Conservation (phyloP, 2,888 invertebrate species). For the Lagria hirta region DNA sequence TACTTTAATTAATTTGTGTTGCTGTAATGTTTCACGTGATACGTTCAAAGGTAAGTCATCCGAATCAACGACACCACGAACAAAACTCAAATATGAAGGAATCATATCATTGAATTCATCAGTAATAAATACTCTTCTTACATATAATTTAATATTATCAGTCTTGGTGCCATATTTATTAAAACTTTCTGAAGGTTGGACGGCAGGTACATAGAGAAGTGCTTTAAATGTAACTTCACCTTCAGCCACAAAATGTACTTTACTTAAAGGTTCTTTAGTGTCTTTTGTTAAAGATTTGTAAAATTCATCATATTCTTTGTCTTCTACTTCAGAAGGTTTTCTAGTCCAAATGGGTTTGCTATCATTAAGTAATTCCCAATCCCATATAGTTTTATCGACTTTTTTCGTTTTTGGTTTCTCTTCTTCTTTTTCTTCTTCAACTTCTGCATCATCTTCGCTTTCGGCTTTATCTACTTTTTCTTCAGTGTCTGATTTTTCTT, state of each 20-base stretch:
- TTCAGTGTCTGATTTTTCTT: conserved; percentile 58
- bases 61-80: conserved; percentile 96
- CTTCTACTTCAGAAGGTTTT: conserved; percentile 80
- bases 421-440: conserved; percentile 71
- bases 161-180: conserved; percentile 93
- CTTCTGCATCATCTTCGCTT: conserved; percentile 62
- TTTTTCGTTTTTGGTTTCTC: conserved; percentile 81
- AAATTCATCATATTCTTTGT: conserved; percentile 92
- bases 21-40: conserved; percentile 96
- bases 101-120: conserved; percentile 99
- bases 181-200: conserved; percentile 91
- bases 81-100: conserved; percentile 95
- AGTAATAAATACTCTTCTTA: conserved; percentile 97
- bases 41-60: conserved; percentile 99
- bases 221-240: conserved; percentile 99
- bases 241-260: conserved; percentile 96
- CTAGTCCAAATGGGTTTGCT: conserved; percentile 99
- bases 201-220: conserved; percentile 88
- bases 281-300: conserved; percentile 95
- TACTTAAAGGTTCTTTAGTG: conserved; percentile 76
- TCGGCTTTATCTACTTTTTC: conserved; percentile 62
- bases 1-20: conserved; percentile 97
- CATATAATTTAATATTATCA: conserved; percentile 95
- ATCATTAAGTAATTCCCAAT: conserved; percentile 95
- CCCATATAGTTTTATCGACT: conserved; percentile 93